Evolutionary conservation across 1,140 invertebrate species (phyloP), one percentile per base, ranked within the genome.

Genomic region (Agraylea sexmaculata): DNA sequence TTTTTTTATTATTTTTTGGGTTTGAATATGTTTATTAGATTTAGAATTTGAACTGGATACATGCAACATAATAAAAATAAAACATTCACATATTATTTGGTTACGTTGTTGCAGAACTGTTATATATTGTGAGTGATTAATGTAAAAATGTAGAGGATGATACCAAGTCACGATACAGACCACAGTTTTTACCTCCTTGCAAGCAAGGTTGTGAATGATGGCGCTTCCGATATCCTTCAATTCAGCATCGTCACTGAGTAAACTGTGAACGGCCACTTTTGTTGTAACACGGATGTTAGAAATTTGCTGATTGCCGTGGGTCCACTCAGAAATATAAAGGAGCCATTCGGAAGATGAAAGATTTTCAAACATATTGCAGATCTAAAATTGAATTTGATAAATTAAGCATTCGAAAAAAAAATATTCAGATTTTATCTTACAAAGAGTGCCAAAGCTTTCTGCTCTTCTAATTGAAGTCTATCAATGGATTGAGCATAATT

Each of bases 161-260:
- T n/a, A n/a, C 2, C 19, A 18, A 30, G 25, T 33, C 13, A 25
- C 16, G 71, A 82, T 83, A 83, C 84, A 74, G 78, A 89, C 87
- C 83, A 90, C 87, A 65, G 86, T 87, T 80, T 91, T 91, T 75
- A 88, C 88, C 79, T 94, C 89, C 80, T 92, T 93, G 71, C 83
- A 83, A 50, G 86, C 85, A 40, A 93, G 70, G 60, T 94, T 94
- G 64, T 90, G 83, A 42, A 93, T 78, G 35, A 94, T 79, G 42
- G 87, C 86, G 3, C 83, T 75, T 31, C 89, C 90, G 45, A 77
- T 68, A 30, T 86, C 79, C 59, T 87, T 81, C 41, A 91, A 63
- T 33, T 71, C 71, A 8, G 69, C 57, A 13, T 73, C 73, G 40
- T 85, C 81, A 7, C 83, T 78, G 1, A 93, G 71, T 30, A 88